phyloP scores from a whole-genome alignment of 2,888 invertebrate genomes.

The Eudemis profundana region DNA sequence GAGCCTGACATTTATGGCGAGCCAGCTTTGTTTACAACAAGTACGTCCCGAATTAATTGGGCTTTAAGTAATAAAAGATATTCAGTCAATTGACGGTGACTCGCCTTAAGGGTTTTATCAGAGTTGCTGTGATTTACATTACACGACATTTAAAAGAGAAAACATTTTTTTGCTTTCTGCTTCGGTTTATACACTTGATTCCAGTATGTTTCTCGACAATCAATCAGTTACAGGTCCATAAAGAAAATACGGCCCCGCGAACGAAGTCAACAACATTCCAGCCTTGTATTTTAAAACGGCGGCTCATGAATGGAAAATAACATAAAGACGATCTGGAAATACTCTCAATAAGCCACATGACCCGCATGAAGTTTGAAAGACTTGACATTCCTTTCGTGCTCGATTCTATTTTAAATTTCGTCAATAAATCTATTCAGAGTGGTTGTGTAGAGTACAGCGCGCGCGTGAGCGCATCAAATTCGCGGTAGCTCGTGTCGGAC shows the following conservation, averaged over 20 bases:
- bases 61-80: constrained; percentile 13
- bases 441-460: constrained; percentile 22
- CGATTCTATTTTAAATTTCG: constrained; percentile 40
- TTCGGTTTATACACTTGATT: background rate
- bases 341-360: constrained; percentile 40
- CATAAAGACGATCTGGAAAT: constrained; percentile 32
- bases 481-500: constrained; percentile 66
- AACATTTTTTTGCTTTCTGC: background rate
- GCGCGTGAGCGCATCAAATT: constrained; percentile 59
- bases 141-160: background rate
- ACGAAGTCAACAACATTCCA: constrained; percentile 34
- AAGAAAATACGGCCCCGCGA: constrained; percentile 19
- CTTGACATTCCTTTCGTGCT: constrained; percentile 42
- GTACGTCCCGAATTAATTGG: constrained; percentile 19
- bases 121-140: background rate
- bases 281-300: constrained; percentile 32
- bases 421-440: constrained; percentile 40
- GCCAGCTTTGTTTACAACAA: constrained; percentile 27
- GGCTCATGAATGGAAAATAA: constrained; percentile 38
- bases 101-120: background rate
- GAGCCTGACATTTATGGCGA: constrained; percentile 41
- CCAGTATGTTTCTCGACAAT: background rate
- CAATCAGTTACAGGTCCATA: background rate
- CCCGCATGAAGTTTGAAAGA: constrained; percentile 38
- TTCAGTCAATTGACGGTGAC: background rate